Conservation (phyloP, 2,797 vertebrate species). For the Chaunax sp. region DNA sequence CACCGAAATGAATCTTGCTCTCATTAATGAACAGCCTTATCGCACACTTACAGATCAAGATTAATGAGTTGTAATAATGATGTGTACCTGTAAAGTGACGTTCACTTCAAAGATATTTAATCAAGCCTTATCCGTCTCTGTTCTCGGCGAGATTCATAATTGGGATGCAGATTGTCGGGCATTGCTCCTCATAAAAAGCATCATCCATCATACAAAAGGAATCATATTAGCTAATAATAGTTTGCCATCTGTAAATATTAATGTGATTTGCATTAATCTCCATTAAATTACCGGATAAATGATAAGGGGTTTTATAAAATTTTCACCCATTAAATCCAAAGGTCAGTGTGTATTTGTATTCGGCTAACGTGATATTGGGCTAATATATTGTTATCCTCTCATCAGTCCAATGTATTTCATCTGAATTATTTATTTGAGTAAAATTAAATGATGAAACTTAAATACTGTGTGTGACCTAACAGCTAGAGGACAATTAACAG, state of each 20-base stretch:
- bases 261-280: conserved; percentile 68
- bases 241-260: conserved; percentile 60
- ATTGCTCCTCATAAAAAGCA: conserved; percentile 59
- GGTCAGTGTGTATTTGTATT: conserved; percentile 36
- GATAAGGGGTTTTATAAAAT: conserved; percentile 56
- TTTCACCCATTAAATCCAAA: conserved; percentile 40
- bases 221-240: conserved; percentile 54
- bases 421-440: conserved; percentile 11
- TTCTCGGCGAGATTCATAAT: conserved; percentile 57
- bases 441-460: conserved; percentile 14
- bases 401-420: too few species aligned
- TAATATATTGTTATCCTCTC: conserved; percentile 21
- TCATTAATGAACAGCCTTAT: conserved; percentile 76
- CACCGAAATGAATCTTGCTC: conserved; percentile 58
- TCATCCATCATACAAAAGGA: conserved; percentile 51
- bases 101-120: conserved; percentile 73
- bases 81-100: conserved; percentile 72
- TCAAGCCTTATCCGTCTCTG: conserved; percentile 59
- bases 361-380: conserved; percentile 34
- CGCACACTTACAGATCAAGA: conserved; percentile 71
- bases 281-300: conserved; percentile 58
- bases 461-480: neutral
- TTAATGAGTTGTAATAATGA: conserved; percentile 81
- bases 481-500: conserved; percentile 14
- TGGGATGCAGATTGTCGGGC: conserved; percentile 57